phyloP scores from a whole-genome alignment of 2,888 invertebrate genomes.

The Drosophila emarginata region DNA sequence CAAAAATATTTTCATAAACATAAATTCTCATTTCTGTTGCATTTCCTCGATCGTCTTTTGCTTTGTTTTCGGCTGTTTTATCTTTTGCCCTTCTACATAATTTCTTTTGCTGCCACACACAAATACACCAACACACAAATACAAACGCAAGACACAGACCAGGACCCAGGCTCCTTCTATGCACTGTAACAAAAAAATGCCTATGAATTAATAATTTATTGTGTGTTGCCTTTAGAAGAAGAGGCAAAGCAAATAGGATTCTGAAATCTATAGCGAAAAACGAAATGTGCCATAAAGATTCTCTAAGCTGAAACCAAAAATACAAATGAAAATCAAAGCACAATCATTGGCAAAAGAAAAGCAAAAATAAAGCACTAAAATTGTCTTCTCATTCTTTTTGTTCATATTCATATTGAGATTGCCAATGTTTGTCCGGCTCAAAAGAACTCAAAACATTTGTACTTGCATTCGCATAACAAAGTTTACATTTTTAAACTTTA shows the following conservation, averaged over 20 bases:
- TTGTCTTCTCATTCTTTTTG: not conserved
- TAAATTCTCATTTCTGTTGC: constrained; percentile 76
- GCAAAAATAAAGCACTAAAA: not conserved
- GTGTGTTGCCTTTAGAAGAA: not conserved
- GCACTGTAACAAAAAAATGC: constrained; percentile 6
- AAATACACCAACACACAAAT: constrained; percentile 13
- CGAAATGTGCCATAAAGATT: constrained; percentile 5
- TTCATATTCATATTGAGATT: not conserved
- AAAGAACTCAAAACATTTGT: not conserved
- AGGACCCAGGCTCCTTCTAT: not conserved
- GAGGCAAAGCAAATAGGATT: not conserved
- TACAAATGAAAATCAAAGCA: not conserved
- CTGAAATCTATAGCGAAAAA: not conserved
- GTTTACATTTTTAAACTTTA: not conserved
- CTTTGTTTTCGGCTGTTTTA: constrained; percentile 56
- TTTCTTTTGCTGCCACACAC: constrained; percentile 10
- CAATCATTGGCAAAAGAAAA: not conserved
- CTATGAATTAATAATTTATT: constrained; percentile 8
- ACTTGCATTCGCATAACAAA: not conserved
- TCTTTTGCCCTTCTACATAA: constrained; percentile 42
- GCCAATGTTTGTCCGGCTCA: not conserved
- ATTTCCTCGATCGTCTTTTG: constrained; percentile 67
- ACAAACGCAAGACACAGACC: not conserved
- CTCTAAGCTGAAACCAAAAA: not conserved
- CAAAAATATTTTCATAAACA: constrained; percentile 65